Conservation (phyloP, 2,888 invertebrate species). For the Rotaria sp. region DNA sequence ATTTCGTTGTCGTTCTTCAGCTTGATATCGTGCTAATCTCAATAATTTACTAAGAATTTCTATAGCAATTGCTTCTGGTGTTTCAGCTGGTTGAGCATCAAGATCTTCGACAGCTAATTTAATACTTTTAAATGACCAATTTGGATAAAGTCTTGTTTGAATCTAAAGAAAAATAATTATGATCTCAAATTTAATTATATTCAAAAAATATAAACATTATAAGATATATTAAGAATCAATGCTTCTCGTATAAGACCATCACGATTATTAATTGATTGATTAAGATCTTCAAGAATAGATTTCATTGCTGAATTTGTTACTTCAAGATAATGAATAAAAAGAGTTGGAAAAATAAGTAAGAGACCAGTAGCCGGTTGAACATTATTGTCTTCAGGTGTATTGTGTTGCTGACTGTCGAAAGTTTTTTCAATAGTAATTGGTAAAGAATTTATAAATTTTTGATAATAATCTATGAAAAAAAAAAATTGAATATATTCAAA, state of each 20-base stretch:
- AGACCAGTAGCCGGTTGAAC: neutral
- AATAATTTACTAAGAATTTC: slow-evolving; percentile 26
- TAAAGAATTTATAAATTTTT: neutral
- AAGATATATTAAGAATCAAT: neutral
- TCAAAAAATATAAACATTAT: neutral
- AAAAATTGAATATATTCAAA: too few relatives aligned
- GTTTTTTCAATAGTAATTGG: neutral
- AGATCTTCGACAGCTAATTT: slow-evolving; percentile 28
- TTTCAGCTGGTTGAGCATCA: slow-evolving; percentile 19
- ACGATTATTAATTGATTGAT: neutral
- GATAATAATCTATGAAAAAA: neutral
- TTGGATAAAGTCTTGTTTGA: neutral
- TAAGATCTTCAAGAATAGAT: neutral
- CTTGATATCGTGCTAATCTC: neutral
- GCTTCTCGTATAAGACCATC: slow-evolving; percentile 9
- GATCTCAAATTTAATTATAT: too few relatives aligned
- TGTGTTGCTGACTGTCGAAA: neutral
- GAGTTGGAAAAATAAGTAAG: slow-evolving; percentile 16
- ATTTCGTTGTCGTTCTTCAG: neutral
- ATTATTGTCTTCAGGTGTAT: neutral
- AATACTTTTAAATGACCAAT: slow-evolving; percentile 15
- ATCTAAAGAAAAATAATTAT: neutral
- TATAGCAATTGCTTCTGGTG: neutral
- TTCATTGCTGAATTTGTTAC: neutral
- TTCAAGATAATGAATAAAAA: slow-evolving; percentile 8